Evolutionary conservation across 2,888 invertebrate species (phyloP), one percentile per base, ranked within the genome.

Genomic region (Drosophila conformis): DNA sequence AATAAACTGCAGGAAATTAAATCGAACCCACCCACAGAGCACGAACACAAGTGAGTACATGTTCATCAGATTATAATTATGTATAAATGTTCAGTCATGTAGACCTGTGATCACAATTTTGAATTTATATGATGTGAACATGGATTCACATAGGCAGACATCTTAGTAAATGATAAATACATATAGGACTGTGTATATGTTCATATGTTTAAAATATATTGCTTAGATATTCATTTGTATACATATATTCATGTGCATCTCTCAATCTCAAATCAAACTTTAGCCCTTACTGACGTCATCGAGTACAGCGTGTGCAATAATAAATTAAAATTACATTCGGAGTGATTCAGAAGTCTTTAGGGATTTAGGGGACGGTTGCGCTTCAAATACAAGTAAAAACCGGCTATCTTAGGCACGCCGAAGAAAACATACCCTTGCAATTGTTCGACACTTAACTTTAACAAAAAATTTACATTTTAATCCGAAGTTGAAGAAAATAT

Each of bases 1-100:
- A 95, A 95, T 63, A 95, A 95, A 89, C 91, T 96, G 72, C 95
- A 95, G 81, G 94, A 95, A 70, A 73, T 81, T 4, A 95, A 95
- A 92, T 95, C 95, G 91, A 95, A 95, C 66, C 94, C 95, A 59
- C 95, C 95, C 76, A 94, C 94, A 73, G 95, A 95, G 73, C 96
- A 96, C 88, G 96, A 96, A 82, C 94, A 92, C 89, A 95, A 95
- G 96, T 96, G 94, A 93, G 94, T 69, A 48, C 13, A 31, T 29
- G 38, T 15, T 10, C 40, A n/a, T 46, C 46, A 25, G 15, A 46
- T 33, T 46, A 4, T 42, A 42, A 57, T 29, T 29, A 25, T 38
- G 15, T 42, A 1, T 21, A 35, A 33, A 48, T 31, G 18, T 40
- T 35, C 1, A 29, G 25, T 11, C 18, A 42, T n/a, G 1, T n/a